Percentiles rank a stretch among this genome's conserved stretches.
Evolutionary conservation across 2,888 invertebrate species (phyloP).

Genomic region (Heliconius hortense): DNA sequence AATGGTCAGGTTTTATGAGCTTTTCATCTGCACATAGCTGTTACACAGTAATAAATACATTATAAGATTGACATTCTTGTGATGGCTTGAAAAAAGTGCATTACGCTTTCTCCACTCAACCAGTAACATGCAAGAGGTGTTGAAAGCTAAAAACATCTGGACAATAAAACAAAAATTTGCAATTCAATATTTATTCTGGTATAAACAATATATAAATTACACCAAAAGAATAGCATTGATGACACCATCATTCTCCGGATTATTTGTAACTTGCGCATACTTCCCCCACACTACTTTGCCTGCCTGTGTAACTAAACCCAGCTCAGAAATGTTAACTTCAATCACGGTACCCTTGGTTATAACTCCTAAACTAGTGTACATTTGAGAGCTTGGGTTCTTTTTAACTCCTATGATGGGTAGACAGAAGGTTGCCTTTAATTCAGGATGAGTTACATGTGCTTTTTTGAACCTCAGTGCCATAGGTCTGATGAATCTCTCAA

Average conservation of each 20-base stretch:
- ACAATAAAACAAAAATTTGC: slow-evolving; percentile 35
- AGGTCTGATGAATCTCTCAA: slow-evolving; percentile 98
- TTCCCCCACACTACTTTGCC: slow-evolving; percentile 99
- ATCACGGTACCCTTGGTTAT: slow-evolving; percentile 99
- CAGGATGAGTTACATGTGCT: slow-evolving; percentile 99
- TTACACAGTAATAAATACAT: background rate
- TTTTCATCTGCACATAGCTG: background rate
- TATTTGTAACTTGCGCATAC: slow-evolving; percentile 99
- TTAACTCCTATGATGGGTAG: slow-evolving; percentile 99
- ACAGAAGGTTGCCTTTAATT: slow-evolving; percentile 98
- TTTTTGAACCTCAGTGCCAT: slow-evolving; percentile 98
- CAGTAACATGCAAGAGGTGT: background rate
- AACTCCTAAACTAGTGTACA: slow-evolving; percentile 98
- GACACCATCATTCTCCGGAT: slow-evolving; percentile 99
- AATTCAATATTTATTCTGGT: slow-evolving; percentile 41
- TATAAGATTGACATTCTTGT: background rate
- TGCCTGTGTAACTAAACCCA: slow-evolving; percentile 98
- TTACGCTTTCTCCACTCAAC: background rate
- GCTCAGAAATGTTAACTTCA: slow-evolving; percentile 98
- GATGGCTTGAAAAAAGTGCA: background rate
- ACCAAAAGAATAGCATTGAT: slow-evolving; percentile 99
- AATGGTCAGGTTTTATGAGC: background rate
- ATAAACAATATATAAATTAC: slow-evolving; percentile 70
- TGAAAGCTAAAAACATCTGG: background rate
- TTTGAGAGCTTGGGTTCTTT: slow-evolving; percentile 98